Evolutionary conservation across 1,140 invertebrate genomes (phyloP).

Genomic region (Gryon sp.): DNA sequence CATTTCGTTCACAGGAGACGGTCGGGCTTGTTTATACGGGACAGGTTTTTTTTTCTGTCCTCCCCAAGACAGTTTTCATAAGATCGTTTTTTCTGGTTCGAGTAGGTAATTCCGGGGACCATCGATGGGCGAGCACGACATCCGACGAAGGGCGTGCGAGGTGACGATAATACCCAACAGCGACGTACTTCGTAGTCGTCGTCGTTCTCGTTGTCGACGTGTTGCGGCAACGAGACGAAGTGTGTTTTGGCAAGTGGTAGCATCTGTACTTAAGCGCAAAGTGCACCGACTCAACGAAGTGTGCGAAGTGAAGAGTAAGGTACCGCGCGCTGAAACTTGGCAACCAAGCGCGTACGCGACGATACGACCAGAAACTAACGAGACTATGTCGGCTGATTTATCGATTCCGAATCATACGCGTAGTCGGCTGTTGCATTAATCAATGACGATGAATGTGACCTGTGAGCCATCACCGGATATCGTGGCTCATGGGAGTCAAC

Average conservation of each 20-base stretch:
- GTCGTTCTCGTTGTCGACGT: slow-evolving; percentile 9
- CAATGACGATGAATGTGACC: slow-evolving; percentile 37
- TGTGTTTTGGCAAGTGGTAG: slow-evolving; percentile 71
- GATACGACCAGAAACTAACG: slow-evolving; percentile 38
- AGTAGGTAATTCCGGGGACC: slow-evolving; percentile 25
- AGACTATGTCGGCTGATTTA: slow-evolving; percentile 43
- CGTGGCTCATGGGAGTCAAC: not conserved
- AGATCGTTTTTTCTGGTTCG: slow-evolving; percentile 22
- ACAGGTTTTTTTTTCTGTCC: slow-evolving; percentile 12
- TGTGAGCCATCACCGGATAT: slow-evolving; percentile 22
- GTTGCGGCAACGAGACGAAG: slow-evolving; percentile 36
- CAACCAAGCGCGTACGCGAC: slow-evolving; percentile 21
- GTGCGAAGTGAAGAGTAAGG: slow-evolving; percentile 22
- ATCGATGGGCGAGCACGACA: slow-evolving; percentile 8
- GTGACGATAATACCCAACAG: slow-evolving; percentile 49
- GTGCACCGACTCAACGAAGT: slow-evolving; percentile 37
- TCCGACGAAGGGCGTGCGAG: slow-evolving; percentile 23
- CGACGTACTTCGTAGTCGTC: too few species aligned
- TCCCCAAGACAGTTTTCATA: slow-evolving; percentile 13
- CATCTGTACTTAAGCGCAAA: slow-evolving; percentile 66
- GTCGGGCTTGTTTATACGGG: slow-evolving; percentile 20
- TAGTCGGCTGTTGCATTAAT: slow-evolving; percentile 37
- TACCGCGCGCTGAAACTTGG: slow-evolving; percentile 34
- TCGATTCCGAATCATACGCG: slow-evolving; percentile 53
- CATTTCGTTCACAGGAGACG: not conserved